phyloP scores from a whole-genome alignment of 2,113 vertebrate genomes.

The Theristicus caerulescens region DNA sequence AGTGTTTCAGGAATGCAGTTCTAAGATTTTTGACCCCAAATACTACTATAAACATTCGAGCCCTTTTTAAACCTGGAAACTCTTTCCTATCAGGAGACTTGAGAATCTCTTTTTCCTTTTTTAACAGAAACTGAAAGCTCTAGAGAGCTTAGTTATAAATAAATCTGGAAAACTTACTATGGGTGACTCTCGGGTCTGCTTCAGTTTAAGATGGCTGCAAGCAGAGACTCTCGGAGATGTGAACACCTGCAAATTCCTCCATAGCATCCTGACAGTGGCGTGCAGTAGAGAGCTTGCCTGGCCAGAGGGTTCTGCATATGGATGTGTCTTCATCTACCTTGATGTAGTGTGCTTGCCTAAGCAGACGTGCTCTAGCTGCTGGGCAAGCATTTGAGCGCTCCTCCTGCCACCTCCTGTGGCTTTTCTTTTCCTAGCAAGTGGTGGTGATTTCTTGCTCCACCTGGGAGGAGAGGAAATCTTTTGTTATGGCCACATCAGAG shows the following conservation, averaged over 20 bases:
- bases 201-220: background rate
- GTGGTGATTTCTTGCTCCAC: background rate
- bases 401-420: background rate
- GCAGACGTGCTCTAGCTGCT: background rate
- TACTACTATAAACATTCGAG: background rate
- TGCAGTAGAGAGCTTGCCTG: background rate
- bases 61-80: background rate
- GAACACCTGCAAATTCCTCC: background rate
- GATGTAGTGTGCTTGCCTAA: background rate
- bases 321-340: background rate
- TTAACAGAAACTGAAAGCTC: background rate
- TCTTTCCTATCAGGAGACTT: background rate
- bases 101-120: background rate
- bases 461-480: background rate
- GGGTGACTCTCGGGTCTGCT: background rate
- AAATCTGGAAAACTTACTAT: background rate
- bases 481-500: background rate
- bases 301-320: background rate
- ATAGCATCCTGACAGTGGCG: background rate
- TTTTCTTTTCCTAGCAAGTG: background rate
- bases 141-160: background rate
- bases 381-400: background rate
- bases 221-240: background rate
- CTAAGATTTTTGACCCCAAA: background rate
- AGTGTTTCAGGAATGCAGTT: background rate